Conservation (phyloP, 2,113 vertebrate species). For the Seriola rivoliana region DNA sequence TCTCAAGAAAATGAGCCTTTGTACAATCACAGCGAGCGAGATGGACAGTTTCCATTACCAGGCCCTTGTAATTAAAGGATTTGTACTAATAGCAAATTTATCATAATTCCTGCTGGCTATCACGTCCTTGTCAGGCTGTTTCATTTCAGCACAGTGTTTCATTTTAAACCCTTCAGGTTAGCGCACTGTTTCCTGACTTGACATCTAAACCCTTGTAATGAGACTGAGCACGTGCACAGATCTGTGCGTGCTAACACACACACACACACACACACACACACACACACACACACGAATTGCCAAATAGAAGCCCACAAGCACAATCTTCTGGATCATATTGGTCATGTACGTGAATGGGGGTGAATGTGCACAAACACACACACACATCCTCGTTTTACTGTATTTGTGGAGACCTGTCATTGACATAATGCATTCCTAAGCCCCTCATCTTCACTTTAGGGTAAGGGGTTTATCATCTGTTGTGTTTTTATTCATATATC, state of each 20-base stretch:
- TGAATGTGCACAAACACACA: not conserved
- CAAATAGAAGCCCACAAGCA: not conserved
- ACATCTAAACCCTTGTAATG: conserved; percentile 69
- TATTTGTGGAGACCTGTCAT: no score
- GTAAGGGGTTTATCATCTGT: no score
- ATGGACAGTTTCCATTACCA: conserved; percentile 84
- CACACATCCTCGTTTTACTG: not conserved
- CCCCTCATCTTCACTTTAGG: no score
- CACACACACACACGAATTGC: not conserved
- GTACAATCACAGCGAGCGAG: conserved; percentile 73
- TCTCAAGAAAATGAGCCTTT: conserved; percentile 74
- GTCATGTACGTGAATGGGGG: not conserved
- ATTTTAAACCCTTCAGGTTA: conserved; percentile 73
- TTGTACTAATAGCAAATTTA: conserved; percentile 82
- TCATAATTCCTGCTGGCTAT: conserved; percentile 81
- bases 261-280: not conserved
- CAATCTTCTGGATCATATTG: not conserved
- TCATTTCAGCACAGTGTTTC: conserved; percentile 73
- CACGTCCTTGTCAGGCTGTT: conserved; percentile 78
- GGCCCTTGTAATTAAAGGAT: conserved; percentile 80
- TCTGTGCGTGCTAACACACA: not conserved
- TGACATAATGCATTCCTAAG: no score
- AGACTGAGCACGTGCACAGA: conserved; percentile 29
- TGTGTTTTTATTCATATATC: no score
- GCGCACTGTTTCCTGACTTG: conserved; percentile 51